A percentile compares a stretch with the other conserved stretches of the same genome.
phyloP scores from a whole-genome alignment of 2,797 vertebrate species.

The Glossophaga mutica region DNA sequence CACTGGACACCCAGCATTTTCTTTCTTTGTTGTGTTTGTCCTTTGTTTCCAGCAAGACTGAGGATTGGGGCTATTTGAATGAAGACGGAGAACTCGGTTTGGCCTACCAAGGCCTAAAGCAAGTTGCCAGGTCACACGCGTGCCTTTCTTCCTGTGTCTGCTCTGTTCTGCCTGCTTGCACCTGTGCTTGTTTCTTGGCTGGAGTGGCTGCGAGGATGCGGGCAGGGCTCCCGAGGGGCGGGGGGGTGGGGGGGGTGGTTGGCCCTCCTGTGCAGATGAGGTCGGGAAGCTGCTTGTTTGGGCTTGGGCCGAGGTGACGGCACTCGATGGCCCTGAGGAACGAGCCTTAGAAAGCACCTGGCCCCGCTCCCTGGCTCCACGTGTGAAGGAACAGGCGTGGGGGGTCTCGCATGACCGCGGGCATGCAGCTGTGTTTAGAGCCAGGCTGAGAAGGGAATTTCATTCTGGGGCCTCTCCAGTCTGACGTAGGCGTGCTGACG shows the following conservation, averaged over 20 bases:
- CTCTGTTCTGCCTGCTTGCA: conserved; percentile 13
- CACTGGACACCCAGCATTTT: conserved; percentile 73
- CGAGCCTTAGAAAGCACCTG: neutral
- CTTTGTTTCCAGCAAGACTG: conserved; percentile 88
- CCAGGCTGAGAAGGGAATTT: neutral
- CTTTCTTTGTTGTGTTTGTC: conserved; percentile 65
- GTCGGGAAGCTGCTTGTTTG: neutral
- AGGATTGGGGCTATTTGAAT: conserved; percentile 93
- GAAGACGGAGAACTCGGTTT: conserved; percentile 96
- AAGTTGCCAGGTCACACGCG: conserved; percentile 92
- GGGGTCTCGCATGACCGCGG: too few species aligned
- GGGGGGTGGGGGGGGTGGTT: too few species aligned
- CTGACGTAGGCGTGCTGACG: accelerated
- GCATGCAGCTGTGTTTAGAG: neutral
- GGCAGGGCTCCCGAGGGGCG: accelerated
- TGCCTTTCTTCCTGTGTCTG: conserved; percentile 20
- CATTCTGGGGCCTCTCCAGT: too few species aligned
- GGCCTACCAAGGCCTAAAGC: conserved; percentile 95
- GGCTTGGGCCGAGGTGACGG: neutral
- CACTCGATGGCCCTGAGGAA: neutral
- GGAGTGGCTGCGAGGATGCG: neutral
- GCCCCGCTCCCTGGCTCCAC: neutral
- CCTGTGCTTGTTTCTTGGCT: neutral
- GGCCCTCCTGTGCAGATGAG: neutral
- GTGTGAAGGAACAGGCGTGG: too few species aligned